Evolutionary conservation across 2,797 vertebrate species (phyloP), one percentile per base, ranked within the genome.

Genomic region (Emydoidea blandingii): DNA sequence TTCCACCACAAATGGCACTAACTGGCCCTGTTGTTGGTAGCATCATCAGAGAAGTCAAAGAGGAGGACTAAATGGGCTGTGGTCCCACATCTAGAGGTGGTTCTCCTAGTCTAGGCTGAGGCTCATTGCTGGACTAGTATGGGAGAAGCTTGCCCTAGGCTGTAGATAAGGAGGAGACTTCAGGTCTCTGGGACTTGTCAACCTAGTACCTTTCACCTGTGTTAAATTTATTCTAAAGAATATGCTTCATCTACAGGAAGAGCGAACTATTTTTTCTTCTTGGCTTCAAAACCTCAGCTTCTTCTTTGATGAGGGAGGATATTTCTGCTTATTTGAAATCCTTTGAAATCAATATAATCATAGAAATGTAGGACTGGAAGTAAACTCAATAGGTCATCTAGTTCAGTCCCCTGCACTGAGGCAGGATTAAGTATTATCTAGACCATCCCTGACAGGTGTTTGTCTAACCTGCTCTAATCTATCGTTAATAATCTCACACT

Each of bases 401-500:
- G 62, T 65, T 34, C 65, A 37, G 65, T 37, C 65, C 34, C 34
- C 65, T 9, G 34, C n/a, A 68, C 8, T 10, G n/a, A 68, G n/a
- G 34, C n/a, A 68, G 65, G 65, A 68, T 68, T 68, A 68, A n/a
- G 65, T 68, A 68, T 68, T 68, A 34, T 62, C 29, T 34, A 68
- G 65, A 37, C 34, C n/a, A 37, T 68, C 34, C 65, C n/a, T 68
- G 65, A 37, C 65, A 68, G 65, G n/a, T 68, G 65, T 37, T 68
- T 68, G 65, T 68, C 65, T 68, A 68, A 59, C 19, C 65, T 68
- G n/a, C 18, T 68, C n/a, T n/a, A 68, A 89, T 56, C 93, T 91
- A 89, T 91, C 85, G 95, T 62, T 79, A 96, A 89, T 89, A 94
- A 95, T 62, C 89, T 87, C 84, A 86, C 65, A 81, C 85, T 95